Evolutionary conservation across 2,113 vertebrate genomes (phyloP).

Genomic region (Gymnarchus niloticus): DNA sequence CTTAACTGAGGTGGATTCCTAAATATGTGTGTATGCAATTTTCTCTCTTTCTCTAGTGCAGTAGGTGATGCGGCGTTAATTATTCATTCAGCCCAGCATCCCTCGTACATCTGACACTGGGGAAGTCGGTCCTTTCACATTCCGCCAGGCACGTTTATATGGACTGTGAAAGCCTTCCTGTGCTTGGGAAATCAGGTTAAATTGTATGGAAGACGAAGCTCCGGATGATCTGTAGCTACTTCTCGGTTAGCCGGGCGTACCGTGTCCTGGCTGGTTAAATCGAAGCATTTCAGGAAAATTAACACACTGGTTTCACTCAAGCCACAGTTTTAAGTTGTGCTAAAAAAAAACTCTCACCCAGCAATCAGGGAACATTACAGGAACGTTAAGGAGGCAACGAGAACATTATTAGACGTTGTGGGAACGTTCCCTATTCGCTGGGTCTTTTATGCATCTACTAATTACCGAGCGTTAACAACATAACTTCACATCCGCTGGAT

Average conservation of each 20-base stretch:
- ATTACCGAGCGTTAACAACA: slow-evolving; percentile 3
- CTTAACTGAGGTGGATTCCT: neutral
- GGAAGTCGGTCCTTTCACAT: neutral
- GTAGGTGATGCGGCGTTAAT: neutral
- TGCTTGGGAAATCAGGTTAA: neutral
- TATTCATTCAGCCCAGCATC: neutral
- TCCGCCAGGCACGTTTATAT: neutral
- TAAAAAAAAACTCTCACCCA: neutral
- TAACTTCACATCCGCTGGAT: neutral
- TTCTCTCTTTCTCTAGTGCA: neutral
- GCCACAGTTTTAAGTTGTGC: neutral
- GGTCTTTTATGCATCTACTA: neutral
- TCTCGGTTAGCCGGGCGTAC: neutral
- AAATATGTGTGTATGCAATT: neutral
- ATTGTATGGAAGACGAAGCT: neutral
- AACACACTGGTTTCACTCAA: slow-evolving; percentile 5
- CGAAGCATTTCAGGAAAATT: neutral
- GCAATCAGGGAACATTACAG: too few species aligned
- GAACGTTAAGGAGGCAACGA: too few species aligned
- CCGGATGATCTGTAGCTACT: neutral
- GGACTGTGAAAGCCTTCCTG: neutral
- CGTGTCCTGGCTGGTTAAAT: neutral
- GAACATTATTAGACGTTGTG: too few species aligned
- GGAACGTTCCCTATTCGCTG: too few species aligned
- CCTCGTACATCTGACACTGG: neutral